Percentiles rank a stretch among this genome's conserved stretches.
These are phyloP conservation scores for Chaetodon auriga DNA, from an alignment of 2,113 vertebrate genomes.

Conservation along the genomic window DNA sequence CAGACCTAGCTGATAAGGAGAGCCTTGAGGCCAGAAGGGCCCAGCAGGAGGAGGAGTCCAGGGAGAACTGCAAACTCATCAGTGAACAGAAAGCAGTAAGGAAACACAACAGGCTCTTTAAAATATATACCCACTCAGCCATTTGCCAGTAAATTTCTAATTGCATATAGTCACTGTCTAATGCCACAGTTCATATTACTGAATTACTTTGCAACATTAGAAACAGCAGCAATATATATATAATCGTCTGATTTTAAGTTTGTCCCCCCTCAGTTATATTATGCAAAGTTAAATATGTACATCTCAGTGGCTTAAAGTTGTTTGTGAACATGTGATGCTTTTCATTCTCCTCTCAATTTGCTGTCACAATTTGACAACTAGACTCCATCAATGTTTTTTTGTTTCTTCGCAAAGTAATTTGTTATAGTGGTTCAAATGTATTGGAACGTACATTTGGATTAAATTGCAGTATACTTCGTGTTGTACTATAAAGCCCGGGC, in stretches of 20 bases:
- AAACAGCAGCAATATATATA: neutral
- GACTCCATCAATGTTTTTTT: slow-evolving; percentile 2
- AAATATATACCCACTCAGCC: neutral
- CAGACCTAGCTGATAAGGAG: slow-evolving; percentile 95
- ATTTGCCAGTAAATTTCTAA: neutral
- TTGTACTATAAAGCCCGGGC: slow-evolving; percentile 52
- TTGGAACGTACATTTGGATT: slow-evolving; percentile 44
- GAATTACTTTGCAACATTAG: neutral
- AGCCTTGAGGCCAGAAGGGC: slow-evolving; percentile 91
- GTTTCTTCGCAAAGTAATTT: slow-evolving; percentile 18
- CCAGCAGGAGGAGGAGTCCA: slow-evolving; percentile 93
- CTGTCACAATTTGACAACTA: neutral
- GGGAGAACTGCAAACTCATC: slow-evolving; percentile 95
- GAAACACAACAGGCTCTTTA: slow-evolving; percentile 7
- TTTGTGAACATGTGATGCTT: neutral
- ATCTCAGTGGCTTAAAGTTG: neutral
- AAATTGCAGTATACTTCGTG: slow-evolving; percentile 57
- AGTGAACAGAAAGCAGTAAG: slow-evolving; percentile 98
- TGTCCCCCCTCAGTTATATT: neutral
- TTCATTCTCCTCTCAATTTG: slow-evolving; percentile 10
- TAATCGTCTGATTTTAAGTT: neutral
- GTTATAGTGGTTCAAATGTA: slow-evolving; percentile 13
- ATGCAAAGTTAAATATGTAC: neutral
- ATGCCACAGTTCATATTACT: neutral
- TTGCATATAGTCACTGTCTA: neutral